Percentiles rank a stretch among this genome's conserved stretches.
These are phyloP conservation scores for Cantharis flavilabris DNA, from an alignment of 2,888 invertebrate species.

Conservation along the genomic window DNA sequence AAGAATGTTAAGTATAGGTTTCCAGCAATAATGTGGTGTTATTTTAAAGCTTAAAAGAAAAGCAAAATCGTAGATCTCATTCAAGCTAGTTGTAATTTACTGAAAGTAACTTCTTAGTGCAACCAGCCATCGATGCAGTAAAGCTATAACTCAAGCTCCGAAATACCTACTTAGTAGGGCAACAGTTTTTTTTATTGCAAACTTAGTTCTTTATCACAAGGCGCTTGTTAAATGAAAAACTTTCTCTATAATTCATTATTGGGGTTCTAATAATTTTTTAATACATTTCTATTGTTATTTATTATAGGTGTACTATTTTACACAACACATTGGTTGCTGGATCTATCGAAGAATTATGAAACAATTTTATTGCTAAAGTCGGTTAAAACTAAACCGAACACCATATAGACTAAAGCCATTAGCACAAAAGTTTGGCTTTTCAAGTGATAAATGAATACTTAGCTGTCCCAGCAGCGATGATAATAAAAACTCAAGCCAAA, in stretches of 20 bases:
- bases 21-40: neutral
- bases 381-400: constrained; percentile 27
- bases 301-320: neutral
- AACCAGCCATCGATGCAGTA: constrained; percentile 20
- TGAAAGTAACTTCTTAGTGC: constrained; percentile 28
- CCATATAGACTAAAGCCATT: constrained; percentile 32
- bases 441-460: constrained; percentile 50
- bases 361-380: constrained; percentile 27
- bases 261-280: neutral
- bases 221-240: neutral
- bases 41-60: neutral
- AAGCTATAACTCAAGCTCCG: constrained; percentile 11
- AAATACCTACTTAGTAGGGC: constrained; percentile 2
- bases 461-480: constrained; percentile 40
- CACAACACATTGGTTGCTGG: neutral
- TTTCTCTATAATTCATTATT: neutral
- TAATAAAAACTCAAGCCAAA: constrained; percentile 46
- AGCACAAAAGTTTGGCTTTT: constrained; percentile 42
- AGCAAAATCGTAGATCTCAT: constrained; percentile 21
- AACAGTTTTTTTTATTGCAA: constrained; percentile 7
- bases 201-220: neutral
- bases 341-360: constrained; percentile 17
- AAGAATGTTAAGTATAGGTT: neutral
- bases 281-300: neutral
- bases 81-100: constrained; percentile 18